Evolutionary conservation across 2,888 invertebrate species (phyloP).

Genomic region (Aphelenchoides bicaudatus): DNA sequence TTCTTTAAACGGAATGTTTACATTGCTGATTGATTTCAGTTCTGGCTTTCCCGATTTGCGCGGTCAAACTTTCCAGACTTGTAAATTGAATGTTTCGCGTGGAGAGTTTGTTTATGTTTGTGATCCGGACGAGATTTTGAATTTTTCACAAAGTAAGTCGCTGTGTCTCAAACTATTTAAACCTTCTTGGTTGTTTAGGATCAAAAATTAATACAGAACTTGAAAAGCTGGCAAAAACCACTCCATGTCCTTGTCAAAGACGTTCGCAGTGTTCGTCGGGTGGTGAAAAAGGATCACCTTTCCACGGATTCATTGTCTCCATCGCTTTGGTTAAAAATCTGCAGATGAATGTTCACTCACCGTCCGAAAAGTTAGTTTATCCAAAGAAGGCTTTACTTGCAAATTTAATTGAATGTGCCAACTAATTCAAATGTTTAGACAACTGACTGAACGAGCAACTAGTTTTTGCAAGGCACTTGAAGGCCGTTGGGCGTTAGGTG

Average conservation of each 20-base stretch:
- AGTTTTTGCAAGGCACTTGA: constrained; percentile 54
- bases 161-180: constrained; percentile 4
- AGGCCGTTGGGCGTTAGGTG: constrained; percentile 60
- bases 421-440: constrained; percentile 35
- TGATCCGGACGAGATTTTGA: constrained; percentile 58
- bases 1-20: no score
- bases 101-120: constrained; percentile 54
- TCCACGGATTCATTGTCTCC: constrained; percentile 59
- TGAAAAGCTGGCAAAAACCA: constrained; percentile 49
- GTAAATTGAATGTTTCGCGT: constrained; percentile 31
- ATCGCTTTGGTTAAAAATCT: constrained; percentile 57
- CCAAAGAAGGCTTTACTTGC: neutral
- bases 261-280: constrained; percentile 49
- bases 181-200: constrained; percentile 38
- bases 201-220: constrained; percentile 48
- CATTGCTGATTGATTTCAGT: no score
- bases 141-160: constrained; percentile 51
- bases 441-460: constrained; percentile 55
- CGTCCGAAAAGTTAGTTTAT: constrained; percentile 50
- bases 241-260: constrained; percentile 58
- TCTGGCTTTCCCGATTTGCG: constrained; percentile 44
- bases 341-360: constrained; percentile 59
- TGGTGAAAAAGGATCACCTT: constrained; percentile 37
- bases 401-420: no score
- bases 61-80: constrained; percentile 49